These are phyloP conservation scores for Sebastes vulpes DNA, from an alignment of 2,797 vertebrate species.

Conservation along the genomic window DNA sequence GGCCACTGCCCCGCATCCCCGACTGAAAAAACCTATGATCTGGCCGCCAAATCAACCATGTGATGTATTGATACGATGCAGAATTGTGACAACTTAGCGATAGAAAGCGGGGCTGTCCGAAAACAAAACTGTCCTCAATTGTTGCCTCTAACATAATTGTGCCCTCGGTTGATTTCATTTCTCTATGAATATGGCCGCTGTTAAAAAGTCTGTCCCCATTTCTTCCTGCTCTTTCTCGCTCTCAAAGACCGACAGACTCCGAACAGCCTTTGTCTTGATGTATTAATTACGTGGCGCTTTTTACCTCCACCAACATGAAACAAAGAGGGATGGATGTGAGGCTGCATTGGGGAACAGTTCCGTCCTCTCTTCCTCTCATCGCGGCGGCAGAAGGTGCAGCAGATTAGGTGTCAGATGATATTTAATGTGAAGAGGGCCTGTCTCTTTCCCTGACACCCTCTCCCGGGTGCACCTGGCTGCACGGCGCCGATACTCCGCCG, in stretches of 20 bases:
- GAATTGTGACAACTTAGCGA: slow-evolving; percentile 72
- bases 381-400: slow-evolving; percentile 74
- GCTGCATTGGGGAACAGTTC: slow-evolving; percentile 19
- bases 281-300: slow-evolving; percentile 62
- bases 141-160: slow-evolving; percentile 49
- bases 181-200: neutral
- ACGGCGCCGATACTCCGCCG: slow-evolving; percentile 60
- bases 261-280: slow-evolving; percentile 63
- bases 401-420: slow-evolving; percentile 84
- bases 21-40: slow-evolving; percentile 57
- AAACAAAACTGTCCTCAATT: slow-evolving; percentile 22
- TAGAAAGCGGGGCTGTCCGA: slow-evolving; percentile 40
- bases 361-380: slow-evolving; percentile 60
- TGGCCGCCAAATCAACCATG: slow-evolving; percentile 66
- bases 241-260: slow-evolving; percentile 32
- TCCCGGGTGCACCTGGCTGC: slow-evolving; percentile 74
- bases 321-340: slow-evolving; percentile 8
- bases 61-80: slow-evolving; percentile 71
- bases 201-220: slow-evolving; percentile 41
- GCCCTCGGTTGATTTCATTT: slow-evolving; percentile 39
- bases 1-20: slow-evolving; percentile 58
- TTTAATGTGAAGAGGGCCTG: slow-evolving; percentile 79
- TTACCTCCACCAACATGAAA: slow-evolving; percentile 28
- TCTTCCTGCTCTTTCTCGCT: neutral
- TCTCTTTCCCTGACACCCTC: slow-evolving; percentile 75